phyloP scores from a whole-genome alignment of 1,140 invertebrate species.

The Homarus americanus region DNA sequence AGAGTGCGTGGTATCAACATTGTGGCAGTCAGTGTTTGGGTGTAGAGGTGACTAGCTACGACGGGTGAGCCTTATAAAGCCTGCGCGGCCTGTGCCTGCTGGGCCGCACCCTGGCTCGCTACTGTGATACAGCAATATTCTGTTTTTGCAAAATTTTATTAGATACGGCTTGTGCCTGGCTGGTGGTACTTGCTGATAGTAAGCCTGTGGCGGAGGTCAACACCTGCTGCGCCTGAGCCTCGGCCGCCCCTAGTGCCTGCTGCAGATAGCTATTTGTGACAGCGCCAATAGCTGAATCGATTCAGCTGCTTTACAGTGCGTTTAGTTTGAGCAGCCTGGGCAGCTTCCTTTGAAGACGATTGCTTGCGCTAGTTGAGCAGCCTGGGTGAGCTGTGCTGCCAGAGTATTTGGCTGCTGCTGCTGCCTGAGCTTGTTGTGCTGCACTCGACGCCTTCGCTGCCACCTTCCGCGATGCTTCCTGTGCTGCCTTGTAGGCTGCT shows the following conservation, averaged over 20 bases:
- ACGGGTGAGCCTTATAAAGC: conserved; percentile 59
- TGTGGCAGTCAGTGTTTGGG: not conserved
- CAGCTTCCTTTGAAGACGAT: conserved; percentile 61
- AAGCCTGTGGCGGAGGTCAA: conserved; percentile 55
- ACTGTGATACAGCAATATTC: conserved; percentile 52
- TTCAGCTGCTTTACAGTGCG: conserved; percentile 63
- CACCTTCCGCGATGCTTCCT: conserved; percentile 58
- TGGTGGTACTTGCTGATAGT: conserved; percentile 43
- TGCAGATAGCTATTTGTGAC: conserved; percentile 65
- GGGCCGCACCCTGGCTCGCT: conserved; percentile 60
- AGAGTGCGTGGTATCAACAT: not conserved
- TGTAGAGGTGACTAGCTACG: not conserved
- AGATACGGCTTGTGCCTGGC: conserved; percentile 52
- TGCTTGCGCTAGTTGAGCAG: conserved; percentile 64
- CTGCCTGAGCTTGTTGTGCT: conserved; percentile 67
- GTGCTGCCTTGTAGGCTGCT: conserved; percentile 56
- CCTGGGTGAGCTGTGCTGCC: conserved; percentile 68
- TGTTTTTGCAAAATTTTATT: conserved; percentile 56
- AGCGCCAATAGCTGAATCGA: conserved; percentile 56
- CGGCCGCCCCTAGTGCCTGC: conserved; percentile 63
- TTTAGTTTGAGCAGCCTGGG: conserved; percentile 43
- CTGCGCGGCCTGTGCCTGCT: conserved; percentile 58
- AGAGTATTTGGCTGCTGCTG: conserved; percentile 59
- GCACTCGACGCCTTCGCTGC: conserved; percentile 63
- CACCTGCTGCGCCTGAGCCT: conserved; percentile 66